phyloP scores from a whole-genome alignment of 2,797 vertebrate genomes.

The Brotula barbata region DNA sequence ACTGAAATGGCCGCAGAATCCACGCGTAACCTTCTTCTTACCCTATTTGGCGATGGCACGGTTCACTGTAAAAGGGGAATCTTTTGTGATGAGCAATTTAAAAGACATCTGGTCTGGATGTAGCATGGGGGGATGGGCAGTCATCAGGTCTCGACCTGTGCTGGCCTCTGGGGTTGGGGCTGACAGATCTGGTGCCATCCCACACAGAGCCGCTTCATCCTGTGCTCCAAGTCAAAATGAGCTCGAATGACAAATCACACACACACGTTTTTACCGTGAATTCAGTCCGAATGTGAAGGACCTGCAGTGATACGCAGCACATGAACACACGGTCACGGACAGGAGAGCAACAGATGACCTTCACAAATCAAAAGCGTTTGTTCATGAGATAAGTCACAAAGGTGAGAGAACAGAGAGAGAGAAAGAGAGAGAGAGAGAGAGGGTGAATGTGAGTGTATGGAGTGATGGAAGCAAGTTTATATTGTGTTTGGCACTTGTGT shows the following conservation, averaged over 20 bases:
- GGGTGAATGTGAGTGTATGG: slow-evolving; percentile 29
- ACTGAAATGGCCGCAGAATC: slow-evolving; percentile 62
- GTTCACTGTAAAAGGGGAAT: slow-evolving; percentile 68
- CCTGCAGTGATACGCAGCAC: too few species aligned
- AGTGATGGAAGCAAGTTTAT: slow-evolving; percentile 65
- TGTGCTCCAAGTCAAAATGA: slow-evolving; percentile 11
- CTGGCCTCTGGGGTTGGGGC: slow-evolving; percentile 38
- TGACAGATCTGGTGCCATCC: slow-evolving; percentile 55
- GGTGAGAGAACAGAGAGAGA: slow-evolving; percentile 6
- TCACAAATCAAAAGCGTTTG: neutral
- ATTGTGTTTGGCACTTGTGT: slow-evolving; percentile 67
- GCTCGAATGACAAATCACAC: slow-evolving; percentile 5
- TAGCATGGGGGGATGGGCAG: slow-evolving; percentile 30
- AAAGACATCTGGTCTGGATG: slow-evolving; percentile 74
- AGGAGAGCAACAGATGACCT: slow-evolving; percentile 1
- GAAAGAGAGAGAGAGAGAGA: neutral
- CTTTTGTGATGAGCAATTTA: slow-evolving; percentile 71
- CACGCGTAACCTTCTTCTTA: slow-evolving; percentile 55
- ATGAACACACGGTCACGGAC: neutral
- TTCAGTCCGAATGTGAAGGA: too few species aligned
- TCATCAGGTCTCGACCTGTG: slow-evolving; percentile 49
- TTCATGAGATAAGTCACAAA: slow-evolving; percentile 10
- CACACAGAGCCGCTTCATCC: slow-evolving; percentile 22
- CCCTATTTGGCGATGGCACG: slow-evolving; percentile 64
- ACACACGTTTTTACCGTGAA: too few species aligned